Conservation (phyloP, 2,113 vertebrate genomes). For the Fukomys damarensis region DNA sequence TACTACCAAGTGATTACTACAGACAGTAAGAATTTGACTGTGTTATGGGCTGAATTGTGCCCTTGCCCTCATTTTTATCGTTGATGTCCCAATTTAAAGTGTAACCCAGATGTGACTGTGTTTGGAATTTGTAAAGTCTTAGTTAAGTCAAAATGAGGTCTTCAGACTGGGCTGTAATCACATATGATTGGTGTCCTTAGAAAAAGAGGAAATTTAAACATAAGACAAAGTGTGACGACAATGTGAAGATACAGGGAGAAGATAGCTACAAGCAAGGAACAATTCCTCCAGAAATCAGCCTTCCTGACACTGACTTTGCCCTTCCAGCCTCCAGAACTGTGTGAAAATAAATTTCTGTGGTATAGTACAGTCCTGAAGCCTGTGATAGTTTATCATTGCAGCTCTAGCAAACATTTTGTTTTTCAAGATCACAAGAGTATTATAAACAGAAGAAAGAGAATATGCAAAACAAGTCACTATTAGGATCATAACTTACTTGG, state of each 20-base stretch:
- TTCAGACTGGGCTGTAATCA: background rate
- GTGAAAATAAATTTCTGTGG: background rate
- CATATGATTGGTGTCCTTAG: background rate
- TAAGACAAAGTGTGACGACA: background rate
- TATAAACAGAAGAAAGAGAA: conserved; percentile 24
- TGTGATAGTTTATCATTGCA: background rate
- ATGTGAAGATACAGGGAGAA: background rate
- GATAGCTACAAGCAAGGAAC: background rate
- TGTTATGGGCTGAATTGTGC: background rate
- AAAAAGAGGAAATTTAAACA: background rate
- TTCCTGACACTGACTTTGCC: background rate
- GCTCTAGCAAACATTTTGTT: background rate
- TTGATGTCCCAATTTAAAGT: background rate
- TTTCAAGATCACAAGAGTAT: background rate
- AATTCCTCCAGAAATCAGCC: background rate
- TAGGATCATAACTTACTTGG: background rate
- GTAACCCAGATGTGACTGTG: background rate
- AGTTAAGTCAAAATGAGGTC: background rate
- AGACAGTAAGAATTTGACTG: background rate
- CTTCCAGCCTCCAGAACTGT: background rate
- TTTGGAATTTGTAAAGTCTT: background rate
- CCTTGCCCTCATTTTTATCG: rapidly evolving
- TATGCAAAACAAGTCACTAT: background rate
- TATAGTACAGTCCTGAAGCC: background rate
- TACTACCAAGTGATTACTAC: background rate